Percentiles rank a stretch among this genome's conserved stretches.
Evolutionary conservation across 2,888 invertebrate genomes (phyloP).

Genomic region (Sminthurides aquaticus): DNA sequence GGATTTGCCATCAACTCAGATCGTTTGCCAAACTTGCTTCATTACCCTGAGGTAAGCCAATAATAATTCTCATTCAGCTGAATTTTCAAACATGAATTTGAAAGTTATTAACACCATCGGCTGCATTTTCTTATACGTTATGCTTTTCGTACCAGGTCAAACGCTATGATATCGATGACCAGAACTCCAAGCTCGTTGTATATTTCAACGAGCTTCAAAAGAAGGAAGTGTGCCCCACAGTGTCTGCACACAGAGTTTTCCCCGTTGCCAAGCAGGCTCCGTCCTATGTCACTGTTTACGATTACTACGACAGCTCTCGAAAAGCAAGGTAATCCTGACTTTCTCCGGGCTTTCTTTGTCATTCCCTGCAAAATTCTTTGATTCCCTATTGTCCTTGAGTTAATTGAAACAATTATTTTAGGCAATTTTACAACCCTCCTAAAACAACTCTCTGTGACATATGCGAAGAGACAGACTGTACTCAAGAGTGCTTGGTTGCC

Average conservation of each 20-base stretch:
- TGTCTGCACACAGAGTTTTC: constrained; percentile 72
- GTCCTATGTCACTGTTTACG: constrained; percentile 74
- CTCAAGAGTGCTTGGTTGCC: constrained; percentile 41
- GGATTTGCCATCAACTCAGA: constrained; percentile 76
- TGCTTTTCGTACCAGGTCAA: constrained; percentile 30
- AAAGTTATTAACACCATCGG: not conserved
- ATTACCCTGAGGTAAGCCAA: constrained; percentile 35
- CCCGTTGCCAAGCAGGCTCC: constrained; percentile 80
- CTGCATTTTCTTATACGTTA: not conserved
- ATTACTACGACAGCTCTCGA: constrained; percentile 72
- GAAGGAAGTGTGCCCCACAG: constrained; percentile 69
- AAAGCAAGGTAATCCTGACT: constrained; percentile 41
- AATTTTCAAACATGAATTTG: not conserved
- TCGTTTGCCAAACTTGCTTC: constrained; percentile 34
- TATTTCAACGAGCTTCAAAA: constrained; percentile 59
- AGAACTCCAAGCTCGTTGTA: constrained; percentile 51
- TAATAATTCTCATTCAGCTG: not conserved
- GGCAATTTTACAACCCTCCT: constrained; percentile 63
- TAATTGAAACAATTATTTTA: constrained; percentile 8
- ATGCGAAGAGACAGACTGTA: constrained; percentile 59
- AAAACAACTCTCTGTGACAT: constrained; percentile 70
- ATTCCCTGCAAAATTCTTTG: too few species aligned
- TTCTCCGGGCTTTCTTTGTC: too few species aligned
- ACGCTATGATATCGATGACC: constrained; percentile 38
- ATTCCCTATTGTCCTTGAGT: not conserved